These are phyloP conservation scores for Rostratula benghalensis DNA, from an alignment of 2,113 vertebrate species.

Conservation along the genomic window DNA sequence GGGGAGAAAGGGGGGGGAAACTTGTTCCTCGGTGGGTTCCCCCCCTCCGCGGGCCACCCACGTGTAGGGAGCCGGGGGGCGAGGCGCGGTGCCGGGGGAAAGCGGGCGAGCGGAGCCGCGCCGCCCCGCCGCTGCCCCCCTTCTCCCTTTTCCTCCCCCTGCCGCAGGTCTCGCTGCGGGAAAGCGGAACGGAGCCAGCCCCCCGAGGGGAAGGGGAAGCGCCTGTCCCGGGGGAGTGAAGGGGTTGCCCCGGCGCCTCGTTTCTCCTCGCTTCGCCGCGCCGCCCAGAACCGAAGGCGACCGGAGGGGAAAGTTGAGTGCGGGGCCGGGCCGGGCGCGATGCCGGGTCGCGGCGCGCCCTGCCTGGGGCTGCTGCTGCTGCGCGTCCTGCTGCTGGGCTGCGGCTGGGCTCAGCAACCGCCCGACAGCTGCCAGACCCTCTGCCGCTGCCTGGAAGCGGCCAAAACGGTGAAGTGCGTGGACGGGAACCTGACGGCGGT, in stretches of 20 bases:
- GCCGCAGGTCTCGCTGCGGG: neutral
- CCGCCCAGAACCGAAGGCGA: neutral
- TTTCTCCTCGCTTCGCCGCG: neutral
- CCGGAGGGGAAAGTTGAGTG: neutral
- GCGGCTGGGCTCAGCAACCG: conserved; percentile 63
- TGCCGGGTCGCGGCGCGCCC: conserved; percentile 48
- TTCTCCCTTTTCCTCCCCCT: too few relatives aligned
- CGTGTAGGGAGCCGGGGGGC: too few relatives aligned
- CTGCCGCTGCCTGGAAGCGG: conserved; percentile 81
- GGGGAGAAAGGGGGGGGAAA: too few relatives aligned
- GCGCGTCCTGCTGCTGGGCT: conserved; percentile 52
- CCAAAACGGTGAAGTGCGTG: conserved; percentile 84
- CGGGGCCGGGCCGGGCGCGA: conserved; percentile 8
- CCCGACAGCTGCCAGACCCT: conserved; percentile 75
- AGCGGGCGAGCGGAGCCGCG: too few relatives aligned
- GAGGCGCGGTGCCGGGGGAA: too few relatives aligned
- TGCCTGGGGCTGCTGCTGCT: conserved; percentile 41
- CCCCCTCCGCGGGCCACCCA: too few relatives aligned
- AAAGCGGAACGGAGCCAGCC: neutral
- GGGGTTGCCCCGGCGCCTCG: neutral
- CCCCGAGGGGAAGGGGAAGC: neutral
- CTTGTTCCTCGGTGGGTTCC: too few relatives aligned
- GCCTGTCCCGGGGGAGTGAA: neutral
- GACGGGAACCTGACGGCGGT: conserved; percentile 80
- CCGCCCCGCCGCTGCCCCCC: too few relatives aligned